Conservation (phyloP, 2,797 vertebrate genomes). For the Limnodromus scolopaceus region DNA sequence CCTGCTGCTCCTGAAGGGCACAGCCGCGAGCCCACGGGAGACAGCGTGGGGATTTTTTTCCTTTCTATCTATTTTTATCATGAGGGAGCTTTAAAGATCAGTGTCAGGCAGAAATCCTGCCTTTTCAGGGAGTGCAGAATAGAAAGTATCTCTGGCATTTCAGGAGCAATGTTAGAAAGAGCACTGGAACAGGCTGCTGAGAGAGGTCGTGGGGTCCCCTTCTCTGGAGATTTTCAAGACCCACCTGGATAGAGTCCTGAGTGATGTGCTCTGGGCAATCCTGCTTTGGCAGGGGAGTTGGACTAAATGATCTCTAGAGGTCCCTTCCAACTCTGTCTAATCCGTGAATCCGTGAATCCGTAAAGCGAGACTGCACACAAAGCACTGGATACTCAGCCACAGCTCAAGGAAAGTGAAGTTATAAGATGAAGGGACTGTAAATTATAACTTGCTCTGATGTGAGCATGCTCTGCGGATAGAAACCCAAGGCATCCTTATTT, state of each 20-base stretch:
- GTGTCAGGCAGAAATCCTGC: background rate
- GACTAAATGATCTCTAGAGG: too few species aligned
- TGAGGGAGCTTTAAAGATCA: background rate
- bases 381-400: too few species aligned
- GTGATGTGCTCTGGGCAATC: too few species aligned
- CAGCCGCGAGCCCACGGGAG: rapidly evolving
- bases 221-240: too few species aligned
- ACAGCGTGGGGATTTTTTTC: rapidly evolving
- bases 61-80: background rate
- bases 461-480: background rate
- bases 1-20: background rate
- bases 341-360: too few species aligned
- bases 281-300: too few species aligned
- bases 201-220: too few species aligned
- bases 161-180: background rate
- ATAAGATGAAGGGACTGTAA: background rate
- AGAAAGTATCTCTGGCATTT: background rate
- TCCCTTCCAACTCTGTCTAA: too few species aligned
- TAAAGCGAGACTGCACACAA: background rate
- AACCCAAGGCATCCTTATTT: background rate
- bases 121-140: background rate
- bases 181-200: too few species aligned
- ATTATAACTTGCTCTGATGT: background rate
- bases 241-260: too few species aligned
- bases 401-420: background rate